Evolutionary conservation across 2,797 vertebrate species (phyloP).

Genomic region (Platyrinchus mystaceus): DNA sequence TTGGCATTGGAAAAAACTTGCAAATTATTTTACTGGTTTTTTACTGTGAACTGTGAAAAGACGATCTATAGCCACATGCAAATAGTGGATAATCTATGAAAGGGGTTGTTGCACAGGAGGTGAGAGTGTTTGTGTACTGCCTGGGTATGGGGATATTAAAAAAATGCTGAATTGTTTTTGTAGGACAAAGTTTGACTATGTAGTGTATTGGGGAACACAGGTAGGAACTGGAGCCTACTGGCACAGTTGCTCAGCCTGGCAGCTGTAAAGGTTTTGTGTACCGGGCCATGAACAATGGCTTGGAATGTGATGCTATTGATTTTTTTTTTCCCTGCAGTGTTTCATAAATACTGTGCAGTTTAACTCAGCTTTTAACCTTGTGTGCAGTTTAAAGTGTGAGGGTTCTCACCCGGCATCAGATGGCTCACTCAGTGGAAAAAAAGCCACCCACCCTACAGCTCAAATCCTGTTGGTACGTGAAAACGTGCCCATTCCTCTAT

Average conservation of each 20-base stretch:
- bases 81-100: not conserved
- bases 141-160: not conserved
- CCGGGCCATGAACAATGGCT: not conserved
- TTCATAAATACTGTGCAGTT: conserved; percentile 21
- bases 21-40: not conserved
- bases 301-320: conserved; percentile 28
- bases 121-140: not conserved
- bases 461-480: accelerated
- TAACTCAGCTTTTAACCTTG: conserved; percentile 5
- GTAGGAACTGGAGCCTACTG: not conserved
- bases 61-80: not conserved
- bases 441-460: not conserved
- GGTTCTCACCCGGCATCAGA: not conserved
- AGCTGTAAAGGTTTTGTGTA: not conserved
- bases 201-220: not conserved
- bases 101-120: not conserved
- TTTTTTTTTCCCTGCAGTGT: not conserved
- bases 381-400: not conserved
- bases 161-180: not conserved
- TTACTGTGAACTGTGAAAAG: not conserved
- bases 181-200: not conserved
- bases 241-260: not conserved
- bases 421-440: not conserved
- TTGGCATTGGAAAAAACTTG: not conserved
- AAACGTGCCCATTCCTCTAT: not conserved